These are phyloP conservation scores for Gadopsis marmoratus DNA, from an alignment of 2,797 vertebrate species.

Conservation along the genomic window DNA sequence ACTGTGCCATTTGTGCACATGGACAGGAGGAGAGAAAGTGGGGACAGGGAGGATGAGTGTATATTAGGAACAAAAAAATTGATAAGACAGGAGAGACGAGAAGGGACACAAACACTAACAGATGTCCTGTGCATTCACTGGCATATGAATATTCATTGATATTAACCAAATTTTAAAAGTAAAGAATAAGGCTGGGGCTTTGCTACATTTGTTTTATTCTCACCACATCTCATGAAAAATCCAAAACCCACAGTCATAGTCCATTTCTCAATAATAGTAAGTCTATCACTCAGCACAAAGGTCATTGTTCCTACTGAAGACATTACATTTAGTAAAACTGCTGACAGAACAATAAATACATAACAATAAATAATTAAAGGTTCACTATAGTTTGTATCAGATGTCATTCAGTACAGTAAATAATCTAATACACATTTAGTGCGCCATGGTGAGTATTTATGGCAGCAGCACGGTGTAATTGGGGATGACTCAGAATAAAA, in stretches of 20 bases:
- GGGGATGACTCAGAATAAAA: not conserved
- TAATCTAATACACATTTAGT: not conserved
- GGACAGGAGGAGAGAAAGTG: not conserved
- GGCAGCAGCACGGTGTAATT: not conserved
- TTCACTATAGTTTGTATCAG: not conserved
- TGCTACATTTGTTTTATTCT: not conserved
- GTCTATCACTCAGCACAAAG: no score
- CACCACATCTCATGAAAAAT: no score
- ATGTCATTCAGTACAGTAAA: not conserved
- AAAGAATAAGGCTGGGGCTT: not conserved
- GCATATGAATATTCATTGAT: conserved; percentile 21
- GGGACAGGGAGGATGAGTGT: not conserved
- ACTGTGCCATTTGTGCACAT: conserved; percentile 39
- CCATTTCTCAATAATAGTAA: not conserved
- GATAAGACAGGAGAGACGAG: not conserved
- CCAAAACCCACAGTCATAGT: not conserved
- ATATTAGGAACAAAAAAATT: not conserved
- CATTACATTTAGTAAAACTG: not conserved
- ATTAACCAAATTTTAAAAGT: not conserved
- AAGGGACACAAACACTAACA: not conserved
- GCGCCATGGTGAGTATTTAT: not conserved
- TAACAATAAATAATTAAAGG: no score
- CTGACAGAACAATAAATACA: not conserved
- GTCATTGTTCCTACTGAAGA: not conserved
- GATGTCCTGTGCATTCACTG: not conserved